These are phyloP conservation scores for Xiphias gladius DNA, from an alignment of 2,113 vertebrate species.

Conservation along the genomic window DNA sequence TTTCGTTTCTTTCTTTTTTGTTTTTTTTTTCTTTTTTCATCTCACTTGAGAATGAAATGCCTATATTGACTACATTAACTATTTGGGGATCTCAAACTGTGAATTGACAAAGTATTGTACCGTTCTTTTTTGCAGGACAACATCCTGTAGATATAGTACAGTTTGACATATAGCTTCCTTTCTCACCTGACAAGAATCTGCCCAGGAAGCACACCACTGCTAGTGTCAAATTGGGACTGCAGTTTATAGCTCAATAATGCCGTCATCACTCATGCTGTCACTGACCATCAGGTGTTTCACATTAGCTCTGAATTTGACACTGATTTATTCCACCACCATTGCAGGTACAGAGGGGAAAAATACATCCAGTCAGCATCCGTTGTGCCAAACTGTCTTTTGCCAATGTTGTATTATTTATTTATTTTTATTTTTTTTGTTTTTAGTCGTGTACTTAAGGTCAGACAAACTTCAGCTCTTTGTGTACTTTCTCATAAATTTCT, in stretches of 20 bases:
- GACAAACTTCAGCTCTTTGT: constrained; percentile 25
- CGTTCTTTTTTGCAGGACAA: background rate
- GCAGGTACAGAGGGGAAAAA: constrained; percentile 21
- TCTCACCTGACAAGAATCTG: constrained; percentile 64
- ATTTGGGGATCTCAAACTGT: constrained; percentile 12
- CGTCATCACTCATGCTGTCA: constrained; percentile 79
- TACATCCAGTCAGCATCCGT: constrained; percentile 65
- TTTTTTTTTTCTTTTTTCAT: background rate
- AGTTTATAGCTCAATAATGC: constrained; percentile 82
- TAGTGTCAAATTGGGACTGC: constrained; percentile 69
- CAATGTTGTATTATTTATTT: constrained; percentile 33
- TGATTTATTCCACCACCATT: constrained; percentile 72
- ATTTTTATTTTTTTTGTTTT: constrained; percentile 24
- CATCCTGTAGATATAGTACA: constrained; percentile 29
- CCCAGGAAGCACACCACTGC: constrained; percentile 69
- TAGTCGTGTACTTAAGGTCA: constrained; percentile 14
- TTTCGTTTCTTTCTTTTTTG: no score
- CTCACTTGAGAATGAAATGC: background rate
- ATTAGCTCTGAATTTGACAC: constrained; percentile 66
- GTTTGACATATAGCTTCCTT: constrained; percentile 61
- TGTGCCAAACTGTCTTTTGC: constrained; percentile 39
- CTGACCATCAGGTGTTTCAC: constrained; percentile 69
- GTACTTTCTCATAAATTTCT: constrained; percentile 24
- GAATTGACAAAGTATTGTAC: background rate
- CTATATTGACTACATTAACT: background rate